Evolutionary conservation across 1,140 invertebrate genomes (phyloP).

Genomic region (Trinorchestia longiramus): DNA sequence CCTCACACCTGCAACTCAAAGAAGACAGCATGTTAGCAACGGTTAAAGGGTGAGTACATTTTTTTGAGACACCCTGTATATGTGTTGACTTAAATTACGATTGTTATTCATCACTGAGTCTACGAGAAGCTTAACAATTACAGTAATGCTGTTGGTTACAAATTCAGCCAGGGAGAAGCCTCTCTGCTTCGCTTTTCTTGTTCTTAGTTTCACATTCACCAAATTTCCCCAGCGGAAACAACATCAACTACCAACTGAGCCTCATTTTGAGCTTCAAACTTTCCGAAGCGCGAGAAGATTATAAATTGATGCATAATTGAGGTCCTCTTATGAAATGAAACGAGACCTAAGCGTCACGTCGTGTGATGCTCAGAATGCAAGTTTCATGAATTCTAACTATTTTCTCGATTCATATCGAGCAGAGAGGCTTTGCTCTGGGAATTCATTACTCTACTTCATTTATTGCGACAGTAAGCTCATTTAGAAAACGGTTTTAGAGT

Average conservation of each 20-base stretch:
- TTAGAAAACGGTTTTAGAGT: background rate
- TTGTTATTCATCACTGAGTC: background rate
- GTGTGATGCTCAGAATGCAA: background rate
- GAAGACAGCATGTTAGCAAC: no score
- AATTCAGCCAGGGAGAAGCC: background rate
- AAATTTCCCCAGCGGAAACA: background rate
- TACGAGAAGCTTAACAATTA: background rate
- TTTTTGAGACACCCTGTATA: no score
- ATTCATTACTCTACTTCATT: background rate
- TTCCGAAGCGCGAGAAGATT: background rate
- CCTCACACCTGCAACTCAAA: no score
- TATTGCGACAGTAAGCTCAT: background rate
- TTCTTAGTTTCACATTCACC: background rate
- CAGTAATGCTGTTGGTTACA: background rate
- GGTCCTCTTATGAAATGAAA: background rate
- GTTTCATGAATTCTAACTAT: background rate
- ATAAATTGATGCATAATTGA: background rate
- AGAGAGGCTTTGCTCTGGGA: background rate
- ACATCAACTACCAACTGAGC: background rate
- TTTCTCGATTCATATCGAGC: background rate
- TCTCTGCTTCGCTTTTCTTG: background rate
- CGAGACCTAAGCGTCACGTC: background rate
- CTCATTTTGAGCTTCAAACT: background rate
- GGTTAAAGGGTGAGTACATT: no score
- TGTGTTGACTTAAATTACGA: no score